A percentile compares a stretch with the other conserved stretches of the same genome.
Conservation (phyloP, 2,888 invertebrate genomes). For the Archips xylosteana region DNA sequence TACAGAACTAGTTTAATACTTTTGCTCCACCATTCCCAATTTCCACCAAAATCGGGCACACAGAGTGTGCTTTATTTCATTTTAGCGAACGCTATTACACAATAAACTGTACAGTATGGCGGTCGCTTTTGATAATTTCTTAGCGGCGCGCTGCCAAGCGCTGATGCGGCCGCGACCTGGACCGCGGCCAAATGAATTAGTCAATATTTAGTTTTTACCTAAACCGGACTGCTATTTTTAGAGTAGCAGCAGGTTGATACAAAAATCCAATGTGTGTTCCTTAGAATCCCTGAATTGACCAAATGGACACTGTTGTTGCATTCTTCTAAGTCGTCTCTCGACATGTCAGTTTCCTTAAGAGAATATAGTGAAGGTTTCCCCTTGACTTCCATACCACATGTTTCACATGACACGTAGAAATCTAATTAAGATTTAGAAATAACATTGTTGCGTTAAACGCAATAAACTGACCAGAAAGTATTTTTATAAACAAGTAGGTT, state of each 20-base stretch:
- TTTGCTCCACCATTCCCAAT: neutral
- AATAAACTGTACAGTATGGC: constrained; percentile 10
- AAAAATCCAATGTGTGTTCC: too few relatives aligned
- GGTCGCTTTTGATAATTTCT: constrained; percentile 32
- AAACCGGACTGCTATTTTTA: constrained; percentile 40
- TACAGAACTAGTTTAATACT: neutral
- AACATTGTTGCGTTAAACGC: neutral
- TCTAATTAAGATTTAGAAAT: neutral
- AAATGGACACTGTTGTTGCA: too few relatives aligned
- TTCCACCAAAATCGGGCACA: neutral
- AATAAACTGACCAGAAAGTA: neutral
- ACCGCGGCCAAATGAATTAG: constrained; percentile 32
- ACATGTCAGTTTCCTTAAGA: too few relatives aligned
- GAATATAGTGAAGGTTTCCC: too few relatives aligned
- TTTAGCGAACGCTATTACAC: constrained; percentile 27
- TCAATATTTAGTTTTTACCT: constrained; percentile 45
- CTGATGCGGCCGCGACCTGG: constrained; percentile 27
- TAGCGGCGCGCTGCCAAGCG: constrained; percentile 31
- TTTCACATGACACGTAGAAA: neutral
- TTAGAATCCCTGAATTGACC: too few relatives aligned
- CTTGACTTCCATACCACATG: too few relatives aligned
- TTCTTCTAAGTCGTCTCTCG: too few relatives aligned
- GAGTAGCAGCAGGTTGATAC: neutral
- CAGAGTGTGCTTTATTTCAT: neutral
- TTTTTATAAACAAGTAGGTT: neutral